Evolutionary conservation across 2,113 vertebrate genomes (phyloP).

Genomic region (Ictidomys tridecemlineatus): DNA sequence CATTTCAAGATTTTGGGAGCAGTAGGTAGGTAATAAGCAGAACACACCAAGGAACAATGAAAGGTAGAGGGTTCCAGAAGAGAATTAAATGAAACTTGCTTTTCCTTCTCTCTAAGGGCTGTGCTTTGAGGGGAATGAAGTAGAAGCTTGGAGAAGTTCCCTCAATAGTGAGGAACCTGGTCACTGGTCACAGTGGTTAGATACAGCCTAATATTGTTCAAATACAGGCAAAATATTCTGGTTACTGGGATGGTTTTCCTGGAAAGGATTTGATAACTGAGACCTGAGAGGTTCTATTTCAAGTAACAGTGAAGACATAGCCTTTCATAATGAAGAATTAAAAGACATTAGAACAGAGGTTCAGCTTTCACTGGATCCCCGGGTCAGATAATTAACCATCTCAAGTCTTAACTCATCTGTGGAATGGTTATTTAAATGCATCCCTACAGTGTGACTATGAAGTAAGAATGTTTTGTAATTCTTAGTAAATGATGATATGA

Average conservation of each 20-base stretch:
- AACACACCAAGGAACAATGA: neutral
- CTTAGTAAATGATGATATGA: neutral
- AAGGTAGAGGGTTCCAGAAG: neutral
- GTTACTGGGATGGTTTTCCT: neutral
- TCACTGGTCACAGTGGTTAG: no score
- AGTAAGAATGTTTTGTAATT: neutral
- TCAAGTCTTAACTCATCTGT: neutral
- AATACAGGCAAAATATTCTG: neutral
- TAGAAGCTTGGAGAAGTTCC: neutral
- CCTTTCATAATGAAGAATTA: neutral
- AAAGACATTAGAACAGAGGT: neutral
- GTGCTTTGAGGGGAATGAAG: neutral
- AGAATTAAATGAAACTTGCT: neutral
- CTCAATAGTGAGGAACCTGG: neutral
- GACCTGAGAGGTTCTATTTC: neutral
- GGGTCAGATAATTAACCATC: neutral
- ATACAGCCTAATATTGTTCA: neutral
- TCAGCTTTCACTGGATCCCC: accelerated
- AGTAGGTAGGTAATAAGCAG: neutral
- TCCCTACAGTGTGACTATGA: neutral
- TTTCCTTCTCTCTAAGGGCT: neutral
- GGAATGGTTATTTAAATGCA: neutral
- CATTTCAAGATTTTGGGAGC: neutral
- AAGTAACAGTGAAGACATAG: neutral
- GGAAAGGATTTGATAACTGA: neutral